Conservation (phyloP, 2,888 invertebrate species). For the Zygaena filipendulae region DNA sequence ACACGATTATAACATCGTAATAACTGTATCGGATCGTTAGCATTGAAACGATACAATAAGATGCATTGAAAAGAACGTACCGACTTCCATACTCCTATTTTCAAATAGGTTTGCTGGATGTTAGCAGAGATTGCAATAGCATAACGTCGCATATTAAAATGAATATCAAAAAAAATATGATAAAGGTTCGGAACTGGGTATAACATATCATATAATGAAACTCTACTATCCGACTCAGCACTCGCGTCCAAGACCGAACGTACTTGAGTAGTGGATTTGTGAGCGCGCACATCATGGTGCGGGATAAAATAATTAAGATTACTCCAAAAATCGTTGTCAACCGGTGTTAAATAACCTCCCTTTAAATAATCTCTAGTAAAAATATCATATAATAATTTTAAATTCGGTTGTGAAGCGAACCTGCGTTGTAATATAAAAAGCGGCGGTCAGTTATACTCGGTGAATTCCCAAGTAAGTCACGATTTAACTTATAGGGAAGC, state of each 20-base stretch:
- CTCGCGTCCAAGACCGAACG: slow-evolving; percentile 10
- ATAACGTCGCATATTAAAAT: slow-evolving; percentile 2
- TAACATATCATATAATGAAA: slow-evolving; percentile 11
- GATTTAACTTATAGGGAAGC: slow-evolving; percentile 6
- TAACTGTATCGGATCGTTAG: slow-evolving; percentile 1
- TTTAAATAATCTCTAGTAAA: slow-evolving; percentile 11
- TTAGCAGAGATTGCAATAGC: slow-evolving; percentile 8
- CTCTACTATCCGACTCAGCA: slow-evolving; percentile 6
- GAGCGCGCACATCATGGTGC: slow-evolving; percentile 9
- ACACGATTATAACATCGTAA: slow-evolving; percentile 13
- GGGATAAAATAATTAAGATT: too few species aligned
- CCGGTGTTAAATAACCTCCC: too few species aligned
- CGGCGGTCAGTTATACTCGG: neutral
- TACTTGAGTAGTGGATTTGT: slow-evolving; percentile 7
- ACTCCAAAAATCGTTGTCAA: too few species aligned
- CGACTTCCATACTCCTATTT: slow-evolving; percentile 3
- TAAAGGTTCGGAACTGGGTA: slow-evolving; percentile 6
- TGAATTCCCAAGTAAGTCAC: neutral
- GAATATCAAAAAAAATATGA: slow-evolving; percentile 8
- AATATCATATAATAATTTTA: slow-evolving; percentile 10
- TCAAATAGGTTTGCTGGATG: slow-evolving; percentile 9
- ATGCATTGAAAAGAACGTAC: slow-evolving; percentile 11
- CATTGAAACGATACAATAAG: slow-evolving; percentile 10
- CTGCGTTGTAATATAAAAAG: slow-evolving; percentile 12
- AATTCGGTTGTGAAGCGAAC: slow-evolving; percentile 4